phyloP scores from a whole-genome alignment of 2,888 invertebrate genomes.

The Trichogramma evanescens region DNA sequence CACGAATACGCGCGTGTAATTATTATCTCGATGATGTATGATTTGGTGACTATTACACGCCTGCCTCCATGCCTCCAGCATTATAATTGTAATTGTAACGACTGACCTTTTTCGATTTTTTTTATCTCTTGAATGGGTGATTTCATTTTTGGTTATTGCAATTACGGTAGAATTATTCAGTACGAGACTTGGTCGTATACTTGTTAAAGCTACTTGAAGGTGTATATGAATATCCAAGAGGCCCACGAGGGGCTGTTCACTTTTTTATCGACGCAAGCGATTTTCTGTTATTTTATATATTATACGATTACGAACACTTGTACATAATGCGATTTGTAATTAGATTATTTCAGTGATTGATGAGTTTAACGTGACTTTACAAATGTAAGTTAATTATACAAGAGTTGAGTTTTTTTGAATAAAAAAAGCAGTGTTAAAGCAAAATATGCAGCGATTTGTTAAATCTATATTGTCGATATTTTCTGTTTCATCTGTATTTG shows the following conservation, averaged over 20 bases:
- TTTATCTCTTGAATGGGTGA: no score
- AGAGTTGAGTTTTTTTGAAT: conserved; percentile 6
- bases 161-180: no score
- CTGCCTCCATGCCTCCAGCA: no score
- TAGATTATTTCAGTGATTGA: conserved; percentile 17
- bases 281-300: background rate
- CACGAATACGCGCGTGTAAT: no score
- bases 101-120: no score
- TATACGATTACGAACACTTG: conserved; percentile 1
- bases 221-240: no score
- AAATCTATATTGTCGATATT: background rate
- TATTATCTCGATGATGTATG: no score
- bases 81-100: no score
- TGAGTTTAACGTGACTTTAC: conserved; percentile 20
- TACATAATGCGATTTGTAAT: conserved; percentile 10
- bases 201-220: no score
- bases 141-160: no score
- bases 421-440: conserved; percentile 4
- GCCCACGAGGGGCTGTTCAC: conserved; percentile 21
- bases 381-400: conserved; percentile 16
- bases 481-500: background rate
- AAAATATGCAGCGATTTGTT: background rate
- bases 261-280: conserved; percentile 1
- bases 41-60: no score
- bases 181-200: no score